Base-by-base conservation (phyloP, 2,888 invertebrate species). In the Tenodera sinensis region DNA sequence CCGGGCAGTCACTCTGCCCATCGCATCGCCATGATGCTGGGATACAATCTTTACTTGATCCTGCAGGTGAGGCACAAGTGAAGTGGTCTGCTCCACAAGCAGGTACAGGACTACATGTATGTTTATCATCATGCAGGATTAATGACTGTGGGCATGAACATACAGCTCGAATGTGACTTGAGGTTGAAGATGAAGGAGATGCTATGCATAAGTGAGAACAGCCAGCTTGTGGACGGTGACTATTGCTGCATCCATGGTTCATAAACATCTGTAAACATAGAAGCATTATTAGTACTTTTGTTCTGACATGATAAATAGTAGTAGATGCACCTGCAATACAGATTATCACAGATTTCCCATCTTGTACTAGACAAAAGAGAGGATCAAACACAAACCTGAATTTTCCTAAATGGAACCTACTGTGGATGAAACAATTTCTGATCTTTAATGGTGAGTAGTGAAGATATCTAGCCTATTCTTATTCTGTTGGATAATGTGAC, bases 91-190 rank as follows among this genome's bases (percentile, higher is more conserved):
- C 94, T 0, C 96, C 96, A 93, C 97, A 98, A 84, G 95, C 95
- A 0, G 96, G 95, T 25, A 95, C 93, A 0, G 95, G 94, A 20
- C 96, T 94, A 92, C 97, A 97, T 14, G 95, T 96, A 90, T 94
- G 91, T 8, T 91, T 90, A 89, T 94, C 93, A 6, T 91, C 92
- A 87, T 92, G 92, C 87, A 94, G 91, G 91, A 93, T 95, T 91
- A 97, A 93, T 87, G 96, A 96, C 91, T 96, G 94, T 2, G 97
- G 97, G 92, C 98, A 98, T 2, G 97, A 96, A 93, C 98, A 98
- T 90, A 95, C 93, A 28, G 92, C 90, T 81, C 28, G 88, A 28
- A 96, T 95, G 28, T 93, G 94, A 89, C 93, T 93, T 83, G 94
- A 95, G 92, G 93, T 94, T 27, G 93, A 94, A 91, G 91, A 93